Evolutionary conservation across 2,888 invertebrate species (phyloP).

Genomic region (Cataglyphis cursor): DNA sequence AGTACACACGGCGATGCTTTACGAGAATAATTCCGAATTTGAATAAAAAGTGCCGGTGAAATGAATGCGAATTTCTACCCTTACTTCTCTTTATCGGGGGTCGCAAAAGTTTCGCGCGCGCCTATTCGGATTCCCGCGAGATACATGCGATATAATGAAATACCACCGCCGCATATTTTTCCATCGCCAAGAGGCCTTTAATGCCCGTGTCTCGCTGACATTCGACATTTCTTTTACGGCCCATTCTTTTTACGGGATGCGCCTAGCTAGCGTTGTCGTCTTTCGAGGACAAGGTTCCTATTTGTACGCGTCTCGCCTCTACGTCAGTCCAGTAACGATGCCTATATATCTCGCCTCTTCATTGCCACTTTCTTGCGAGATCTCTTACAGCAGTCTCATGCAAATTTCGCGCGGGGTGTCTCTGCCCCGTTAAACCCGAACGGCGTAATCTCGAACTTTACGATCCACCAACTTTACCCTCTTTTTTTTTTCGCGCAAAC

Average conservation of each 20-base stretch:
- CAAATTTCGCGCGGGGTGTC: constrained; percentile 58
- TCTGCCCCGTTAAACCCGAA: constrained; percentile 64
- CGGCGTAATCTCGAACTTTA: constrained; percentile 70
- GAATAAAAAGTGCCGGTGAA: constrained; percentile 42
- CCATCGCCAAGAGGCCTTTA: constrained; percentile 42
- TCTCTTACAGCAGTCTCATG: constrained; percentile 63
- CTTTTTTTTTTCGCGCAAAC: constrained; percentile 45
- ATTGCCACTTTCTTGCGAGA: constrained; percentile 63
- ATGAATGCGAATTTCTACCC: constrained; percentile 29
- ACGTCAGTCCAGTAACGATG: constrained; percentile 57
- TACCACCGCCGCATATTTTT: background rate
- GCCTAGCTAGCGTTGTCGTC: constrained; percentile 12
- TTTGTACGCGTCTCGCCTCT: constrained; percentile 42
- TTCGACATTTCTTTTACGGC: constrained; percentile 53
- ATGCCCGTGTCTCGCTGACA: constrained; percentile 43
- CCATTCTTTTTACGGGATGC: constrained; percentile 31
- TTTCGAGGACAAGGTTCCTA: constrained; percentile 39
- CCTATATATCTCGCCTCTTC: constrained; percentile 60
- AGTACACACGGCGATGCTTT: constrained; percentile 48
- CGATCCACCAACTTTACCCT: constrained; percentile 63
- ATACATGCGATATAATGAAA: constrained; percentile 36
- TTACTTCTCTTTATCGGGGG: constrained; percentile 41
- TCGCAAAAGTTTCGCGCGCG: constrained; percentile 16
- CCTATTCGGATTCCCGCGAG: constrained; percentile 1
- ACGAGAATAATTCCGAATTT: constrained; percentile 53